phyloP scores from a whole-genome alignment of 2,888 invertebrate genomes.

The Emmelina monodactyla region DNA sequence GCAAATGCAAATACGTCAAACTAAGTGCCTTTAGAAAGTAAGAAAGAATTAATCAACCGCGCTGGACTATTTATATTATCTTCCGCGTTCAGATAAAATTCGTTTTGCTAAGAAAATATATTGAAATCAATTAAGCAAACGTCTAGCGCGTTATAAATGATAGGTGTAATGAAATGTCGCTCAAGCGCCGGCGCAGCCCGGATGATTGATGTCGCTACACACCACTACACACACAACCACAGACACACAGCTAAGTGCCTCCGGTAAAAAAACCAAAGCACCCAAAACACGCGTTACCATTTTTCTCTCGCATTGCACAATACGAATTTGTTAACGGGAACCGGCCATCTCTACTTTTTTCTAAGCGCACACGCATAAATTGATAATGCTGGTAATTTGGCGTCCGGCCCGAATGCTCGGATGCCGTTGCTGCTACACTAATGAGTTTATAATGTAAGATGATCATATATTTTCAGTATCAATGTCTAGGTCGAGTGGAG shows the following conservation, averaged over 20 bases:
- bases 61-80: background rate
- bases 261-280: constrained; percentile 41
- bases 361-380: constrained; percentile 58
- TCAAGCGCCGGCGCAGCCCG: constrained; percentile 15
- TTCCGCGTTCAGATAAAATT: background rate
- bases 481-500: constrained; percentile 52
- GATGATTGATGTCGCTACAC: constrained; percentile 37
- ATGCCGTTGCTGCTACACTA: constrained; percentile 63
- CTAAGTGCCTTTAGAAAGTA: no score
- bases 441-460: constrained; percentile 61
- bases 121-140: constrained; percentile 14
- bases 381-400: constrained; percentile 66
- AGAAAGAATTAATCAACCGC: background rate
- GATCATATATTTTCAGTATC: constrained; percentile 60
- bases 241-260: constrained; percentile 53
- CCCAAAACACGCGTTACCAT: constrained; percentile 56
- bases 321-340: constrained; percentile 65
- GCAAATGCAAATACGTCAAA: no score
- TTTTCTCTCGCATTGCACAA: constrained; percentile 64
- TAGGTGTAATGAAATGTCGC: constrained; percentile 26
- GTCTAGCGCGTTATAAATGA: constrained; percentile 22
- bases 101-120: background rate
- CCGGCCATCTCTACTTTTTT: constrained; percentile 60
- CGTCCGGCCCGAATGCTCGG: constrained; percentile 49
- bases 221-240: constrained; percentile 30